Evolutionary conservation across 2,797 vertebrate species (phyloP).

Genomic region (Microctenopoma steveboyesi): DNA sequence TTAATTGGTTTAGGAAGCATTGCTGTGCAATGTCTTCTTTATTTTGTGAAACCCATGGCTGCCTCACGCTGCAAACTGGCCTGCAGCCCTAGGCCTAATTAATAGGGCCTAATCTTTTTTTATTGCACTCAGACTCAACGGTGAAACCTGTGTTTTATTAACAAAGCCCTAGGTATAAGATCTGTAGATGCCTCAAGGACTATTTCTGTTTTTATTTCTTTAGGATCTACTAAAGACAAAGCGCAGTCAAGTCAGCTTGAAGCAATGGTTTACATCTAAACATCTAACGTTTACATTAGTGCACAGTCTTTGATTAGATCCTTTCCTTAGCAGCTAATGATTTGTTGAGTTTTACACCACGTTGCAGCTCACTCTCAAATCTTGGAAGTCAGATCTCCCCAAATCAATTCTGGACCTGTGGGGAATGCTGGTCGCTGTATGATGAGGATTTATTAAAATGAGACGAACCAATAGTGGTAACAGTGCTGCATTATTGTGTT

Average conservation of each 20-base stretch:
- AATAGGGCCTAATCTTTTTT: slow-evolving; percentile 26
- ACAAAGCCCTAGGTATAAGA: slow-evolving; percentile 35
- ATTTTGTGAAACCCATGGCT: slow-evolving; percentile 69
- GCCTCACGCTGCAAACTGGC: slow-evolving; percentile 58
- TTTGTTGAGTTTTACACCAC: neutral
- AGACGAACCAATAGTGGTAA: neutral
- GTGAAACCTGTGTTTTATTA: slow-evolving; percentile 55
- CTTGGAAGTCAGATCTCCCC: neutral
- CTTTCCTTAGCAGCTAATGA: neutral
- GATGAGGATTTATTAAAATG: neutral
- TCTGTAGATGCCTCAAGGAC: slow-evolving; percentile 18
- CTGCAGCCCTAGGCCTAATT: slow-evolving; percentile 68
- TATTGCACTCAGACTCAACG: slow-evolving; percentile 20
- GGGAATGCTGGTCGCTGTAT: neutral
- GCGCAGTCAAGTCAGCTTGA: neutral
- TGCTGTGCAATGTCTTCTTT: slow-evolving; percentile 71
- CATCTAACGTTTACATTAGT: neutral
- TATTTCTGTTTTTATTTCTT: slow-evolving; percentile 13
- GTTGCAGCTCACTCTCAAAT: neutral
- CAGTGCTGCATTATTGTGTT: neutral
- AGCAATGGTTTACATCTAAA: neutral
- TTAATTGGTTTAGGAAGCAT: slow-evolving; percentile 71
- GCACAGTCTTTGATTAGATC: neutral
- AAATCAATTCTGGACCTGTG: neutral
- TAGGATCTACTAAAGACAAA: neutral